Evolutionary conservation across 1,140 invertebrate species (phyloP).

Genomic region (Drosophila pseudoananassae): DNA sequence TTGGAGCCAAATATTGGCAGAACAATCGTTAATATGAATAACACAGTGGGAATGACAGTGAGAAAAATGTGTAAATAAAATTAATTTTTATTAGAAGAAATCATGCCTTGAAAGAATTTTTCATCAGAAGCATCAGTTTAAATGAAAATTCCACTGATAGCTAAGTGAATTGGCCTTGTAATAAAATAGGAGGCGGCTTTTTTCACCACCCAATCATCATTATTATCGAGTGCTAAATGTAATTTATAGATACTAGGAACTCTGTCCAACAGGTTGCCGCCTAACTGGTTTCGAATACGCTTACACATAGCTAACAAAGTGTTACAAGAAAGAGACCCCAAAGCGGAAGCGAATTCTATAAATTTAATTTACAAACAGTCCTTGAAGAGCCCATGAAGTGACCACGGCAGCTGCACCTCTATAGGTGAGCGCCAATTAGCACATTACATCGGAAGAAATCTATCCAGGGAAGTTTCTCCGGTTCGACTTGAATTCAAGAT

Average conservation of each 20-base stretch:
- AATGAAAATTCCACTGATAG: slow-evolving; percentile 52
- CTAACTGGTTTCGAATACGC: slow-evolving; percentile 53
- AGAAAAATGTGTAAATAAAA: slow-evolving; percentile 31
- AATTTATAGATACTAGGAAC: slow-evolving; percentile 67
- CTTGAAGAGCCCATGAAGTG: slow-evolving; percentile 43
- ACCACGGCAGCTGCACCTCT: slow-evolving; percentile 26
- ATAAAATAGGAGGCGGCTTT: slow-evolving; percentile 40
- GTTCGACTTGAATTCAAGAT: slow-evolving; percentile 15
- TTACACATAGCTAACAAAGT: slow-evolving; percentile 11
- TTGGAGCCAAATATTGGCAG: too few relatives aligned
- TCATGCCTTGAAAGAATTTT: neutral
- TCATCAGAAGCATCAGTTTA: slow-evolving; percentile 19
- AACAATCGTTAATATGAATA: neutral
- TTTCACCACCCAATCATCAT: slow-evolving; percentile 32
- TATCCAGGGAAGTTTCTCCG: slow-evolving; percentile 5
- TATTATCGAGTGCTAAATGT: slow-evolving; percentile 56
- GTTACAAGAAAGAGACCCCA: slow-evolving; percentile 57
- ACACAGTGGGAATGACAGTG: neutral
- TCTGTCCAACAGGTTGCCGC: slow-evolving; percentile 54
- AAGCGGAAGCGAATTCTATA: slow-evolving; percentile 71
- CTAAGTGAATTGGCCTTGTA: slow-evolving; percentile 50
- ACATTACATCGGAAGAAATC: slow-evolving; percentile 58
- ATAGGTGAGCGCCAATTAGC: slow-evolving; percentile 72
- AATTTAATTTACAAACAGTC: slow-evolving; percentile 81
- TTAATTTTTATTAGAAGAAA: slow-evolving; percentile 22